Conservation (phyloP, 2,113 vertebrate genomes). For the Clarias macrocephalus region DNA sequence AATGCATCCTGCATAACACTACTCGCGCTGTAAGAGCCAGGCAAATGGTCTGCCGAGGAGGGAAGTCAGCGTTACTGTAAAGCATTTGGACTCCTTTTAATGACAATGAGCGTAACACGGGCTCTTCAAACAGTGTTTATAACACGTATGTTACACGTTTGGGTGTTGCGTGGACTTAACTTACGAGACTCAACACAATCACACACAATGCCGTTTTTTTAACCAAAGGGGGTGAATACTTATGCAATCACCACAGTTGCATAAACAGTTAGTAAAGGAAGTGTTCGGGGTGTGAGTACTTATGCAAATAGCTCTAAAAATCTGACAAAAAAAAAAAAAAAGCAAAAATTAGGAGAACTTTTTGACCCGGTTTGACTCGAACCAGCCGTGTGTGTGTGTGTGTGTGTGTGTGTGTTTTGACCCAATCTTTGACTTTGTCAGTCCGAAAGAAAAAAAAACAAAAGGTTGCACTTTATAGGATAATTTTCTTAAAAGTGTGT, state of each 20-base stretch:
- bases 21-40: conserved; percentile 44
- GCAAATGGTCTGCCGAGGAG: conserved; percentile 64
- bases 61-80: conserved; percentile 43
- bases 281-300: background rate
- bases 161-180: background rate
- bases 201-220: background rate
- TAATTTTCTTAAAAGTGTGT: no score
- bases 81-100: conserved; percentile 29
- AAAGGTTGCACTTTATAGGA: no score
- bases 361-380: no score
- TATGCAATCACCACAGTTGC: background rate
- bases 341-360: no score
- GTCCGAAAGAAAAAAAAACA: no score
- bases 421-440: no score
- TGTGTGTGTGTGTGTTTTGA: no score
- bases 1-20: conserved; percentile 56
- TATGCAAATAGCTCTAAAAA: background rate
- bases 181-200: background rate
- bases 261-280: background rate
- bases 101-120: background rate
- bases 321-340: no score
- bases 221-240: background rate
- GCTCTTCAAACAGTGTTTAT: background rate
- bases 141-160: background rate
- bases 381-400: no score